Evolutionary conservation across 1,140 invertebrate genomes (phyloP), one percentile per base, ranked within the genome.

Genomic region (Tribolium castaneum): DNA sequence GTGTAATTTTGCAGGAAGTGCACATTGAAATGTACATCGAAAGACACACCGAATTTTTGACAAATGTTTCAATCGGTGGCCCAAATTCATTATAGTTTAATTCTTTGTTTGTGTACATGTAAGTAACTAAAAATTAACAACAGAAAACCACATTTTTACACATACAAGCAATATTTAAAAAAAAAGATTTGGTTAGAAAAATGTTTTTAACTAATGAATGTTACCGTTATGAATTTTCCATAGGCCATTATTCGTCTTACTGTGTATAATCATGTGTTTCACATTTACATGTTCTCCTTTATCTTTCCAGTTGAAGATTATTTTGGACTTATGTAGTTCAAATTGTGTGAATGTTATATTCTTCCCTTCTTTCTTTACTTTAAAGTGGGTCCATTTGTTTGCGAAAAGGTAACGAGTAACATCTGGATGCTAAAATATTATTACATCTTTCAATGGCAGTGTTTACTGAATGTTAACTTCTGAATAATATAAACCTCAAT

Each of bases 151-250:
- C 16, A 1, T 1, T 19, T 19, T 19, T 19, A 19, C 16, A 19
- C 16, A 1, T 2, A 19, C 16, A 12, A 75, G 14, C 14, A n/a
- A 22, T 45, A 76, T 19, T 56, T n/a, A n/a, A n/a, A n/a, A n/a
- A n/a, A n/a, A n/a, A n/a, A n/a, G n/a, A n/a, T n/a, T n/a, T n/a
- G n/a, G n/a, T n/a, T n/a, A n/a, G n/a, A n/a, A n/a, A n/a, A n/a
- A n/a, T n/a, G n/a, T n/a, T n/a, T n/a, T n/a, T n/a, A n/a, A n/a
- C n/a, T n/a, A n/a, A n/a, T n/a, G n/a, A n/a, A n/a, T n/a, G n/a
- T 66, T 35, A 76, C 75, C 35, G 1, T 76, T 13, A 62, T 76
- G 75, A 16, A 76, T 19, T 52, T 62, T 76, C 75, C 75, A 76
- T 4, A 66, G 14, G 6, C 25, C 75, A 19, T 1, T 30, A 45